These are phyloP conservation scores for Neopipo cinnamomea DNA, from an alignment of 2,113 vertebrate species.

Conservation along the genomic window DNA sequence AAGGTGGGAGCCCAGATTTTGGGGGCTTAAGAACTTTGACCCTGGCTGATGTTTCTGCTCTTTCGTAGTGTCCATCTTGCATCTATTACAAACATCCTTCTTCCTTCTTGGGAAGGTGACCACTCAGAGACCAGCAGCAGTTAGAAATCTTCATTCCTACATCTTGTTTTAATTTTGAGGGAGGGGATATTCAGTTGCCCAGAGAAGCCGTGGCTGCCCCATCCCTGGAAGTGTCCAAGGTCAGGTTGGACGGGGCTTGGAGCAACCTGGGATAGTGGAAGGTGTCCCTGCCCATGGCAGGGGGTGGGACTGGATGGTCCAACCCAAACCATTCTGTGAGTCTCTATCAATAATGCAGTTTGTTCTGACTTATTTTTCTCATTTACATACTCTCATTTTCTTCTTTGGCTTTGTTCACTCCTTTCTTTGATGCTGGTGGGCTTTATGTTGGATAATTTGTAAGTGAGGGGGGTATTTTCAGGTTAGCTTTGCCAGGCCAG, in stretches of 20 bases:
- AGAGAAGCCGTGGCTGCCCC: background rate
- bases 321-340: background rate
- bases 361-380: background rate
- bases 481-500: background rate
- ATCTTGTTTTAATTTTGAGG: background rate
- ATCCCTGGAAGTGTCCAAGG: background rate
- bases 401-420: background rate
- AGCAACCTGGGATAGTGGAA: background rate
- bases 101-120: background rate
- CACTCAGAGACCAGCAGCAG: background rate
- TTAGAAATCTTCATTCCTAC: background rate
- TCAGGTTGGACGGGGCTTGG: background rate
- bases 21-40: background rate
- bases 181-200: background rate
- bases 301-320: no score
- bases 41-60: background rate
- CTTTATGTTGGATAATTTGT: background rate
- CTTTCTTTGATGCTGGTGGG: background rate
- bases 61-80: background rate
- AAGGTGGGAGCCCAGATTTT: background rate
- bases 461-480: background rate
- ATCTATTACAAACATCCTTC: background rate
- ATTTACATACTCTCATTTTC: background rate
- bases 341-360: background rate
- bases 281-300: background rate